These are phyloP conservation scores for Asbolus verrucosus DNA, from an alignment of 1,140 invertebrate species.

Conservation along the genomic window DNA sequence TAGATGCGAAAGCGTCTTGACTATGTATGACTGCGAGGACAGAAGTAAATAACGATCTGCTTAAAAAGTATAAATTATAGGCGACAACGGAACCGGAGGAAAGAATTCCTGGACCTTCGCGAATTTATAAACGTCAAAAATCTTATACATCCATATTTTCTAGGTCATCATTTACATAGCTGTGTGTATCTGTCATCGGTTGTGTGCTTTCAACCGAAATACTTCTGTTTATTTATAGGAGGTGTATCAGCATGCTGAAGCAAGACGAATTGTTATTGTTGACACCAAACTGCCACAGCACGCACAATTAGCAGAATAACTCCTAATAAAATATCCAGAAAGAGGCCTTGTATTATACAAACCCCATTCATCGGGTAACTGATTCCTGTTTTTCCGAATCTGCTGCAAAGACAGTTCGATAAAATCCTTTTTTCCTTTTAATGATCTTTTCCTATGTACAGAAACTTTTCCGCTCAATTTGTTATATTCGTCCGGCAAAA, in stretches of 20 bases:
- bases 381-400: not conserved
- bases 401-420: not conserved
- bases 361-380: too few species aligned
- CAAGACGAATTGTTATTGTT: conserved; percentile 12
- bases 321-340: too few species aligned
- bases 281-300: conserved; percentile 1
- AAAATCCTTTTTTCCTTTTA: conserved; percentile 9
- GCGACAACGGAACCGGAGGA: conserved; percentile 16
- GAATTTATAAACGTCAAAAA: conserved; percentile 30
- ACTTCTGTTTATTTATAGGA: conserved; percentile 37
- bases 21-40: not conserved
- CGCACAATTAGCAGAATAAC: too few species aligned
- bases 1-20: not conserved
- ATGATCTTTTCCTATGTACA: conserved; percentile 25
- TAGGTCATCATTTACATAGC: conserved; percentile 27
- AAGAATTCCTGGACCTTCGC: conserved; percentile 13
- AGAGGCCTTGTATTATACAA: too few species aligned
- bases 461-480: conserved; percentile 14
- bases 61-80: conserved; percentile 32
- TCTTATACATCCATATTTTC: conserved; percentile 12
- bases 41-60: conserved; percentile 23
- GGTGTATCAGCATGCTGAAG: conserved; percentile 5
- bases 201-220: conserved; percentile 38
- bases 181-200: conserved; percentile 8
- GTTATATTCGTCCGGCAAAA: not conserved